phyloP scores from a whole-genome alignment of 2,113 vertebrate species.

The Phylloscopus trochiloides region DNA sequence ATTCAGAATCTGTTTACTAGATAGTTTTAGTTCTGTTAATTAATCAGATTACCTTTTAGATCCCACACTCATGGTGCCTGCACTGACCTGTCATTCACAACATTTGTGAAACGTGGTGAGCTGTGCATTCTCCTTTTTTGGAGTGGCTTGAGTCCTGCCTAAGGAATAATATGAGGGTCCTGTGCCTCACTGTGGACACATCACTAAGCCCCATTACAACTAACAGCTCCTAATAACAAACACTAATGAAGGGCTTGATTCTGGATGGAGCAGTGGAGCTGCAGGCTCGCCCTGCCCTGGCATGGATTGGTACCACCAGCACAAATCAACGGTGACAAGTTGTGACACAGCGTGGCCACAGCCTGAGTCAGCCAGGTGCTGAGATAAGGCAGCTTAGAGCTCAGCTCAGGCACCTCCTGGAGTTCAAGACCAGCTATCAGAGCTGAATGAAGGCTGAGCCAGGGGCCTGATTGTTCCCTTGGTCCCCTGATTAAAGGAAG shows the following conservation, averaged over 20 bases:
- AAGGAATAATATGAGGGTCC: neutral
- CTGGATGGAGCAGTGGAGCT: neutral
- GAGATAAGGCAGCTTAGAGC: neutral
- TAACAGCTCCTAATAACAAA: neutral
- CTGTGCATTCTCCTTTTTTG: neutral
- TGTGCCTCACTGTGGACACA: neutral
- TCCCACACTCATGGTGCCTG: neutral
- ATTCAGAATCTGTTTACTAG: slow-evolving; percentile 39
- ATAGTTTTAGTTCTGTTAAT: slow-evolving; percentile 34
- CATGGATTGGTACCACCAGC: neutral
- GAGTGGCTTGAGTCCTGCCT: neutral
- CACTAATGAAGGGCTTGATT: neutral
- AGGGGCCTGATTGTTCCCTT: neutral
- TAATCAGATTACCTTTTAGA: slow-evolving; percentile 5
- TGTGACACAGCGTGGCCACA: accelerated
- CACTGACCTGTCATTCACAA: neutral
- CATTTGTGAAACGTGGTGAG: accelerated
- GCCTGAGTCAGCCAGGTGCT: neutral
- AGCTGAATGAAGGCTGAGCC: neutral
- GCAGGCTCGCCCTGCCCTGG: neutral
- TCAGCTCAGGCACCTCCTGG: neutral
- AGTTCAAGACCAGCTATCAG: neutral
- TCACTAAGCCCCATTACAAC: neutral
- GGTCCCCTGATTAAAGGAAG: neutral
- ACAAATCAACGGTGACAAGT: neutral